A percentile compares a stretch with the other conserved stretches of the same genome.
Conservation (phyloP, 2,888 invertebrate genomes). For the Hybos culiciformis region DNA sequence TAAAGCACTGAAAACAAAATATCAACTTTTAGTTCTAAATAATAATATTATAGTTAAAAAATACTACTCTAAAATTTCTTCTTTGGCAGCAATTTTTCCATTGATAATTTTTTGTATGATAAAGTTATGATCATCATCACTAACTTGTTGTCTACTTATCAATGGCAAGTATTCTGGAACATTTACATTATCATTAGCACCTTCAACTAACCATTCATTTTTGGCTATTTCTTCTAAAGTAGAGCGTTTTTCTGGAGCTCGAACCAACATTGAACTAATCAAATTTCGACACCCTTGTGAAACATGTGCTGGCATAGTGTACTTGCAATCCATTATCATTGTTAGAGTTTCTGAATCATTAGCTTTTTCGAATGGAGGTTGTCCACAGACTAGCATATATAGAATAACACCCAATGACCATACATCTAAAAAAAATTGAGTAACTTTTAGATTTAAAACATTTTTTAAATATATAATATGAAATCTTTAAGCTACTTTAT, state of each 20-base stretch:
- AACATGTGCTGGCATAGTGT: conserved; percentile 78
- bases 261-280: conserved; percentile 83
- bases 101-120: conserved; percentile 94
- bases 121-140: conserved; percentile 79
- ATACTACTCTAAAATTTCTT: conserved; percentile 77
- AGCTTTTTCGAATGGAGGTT: conserved; percentile 96
- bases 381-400: conserved; percentile 96
- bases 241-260: conserved; percentile 85
- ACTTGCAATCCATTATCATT: conserved; percentile 99
- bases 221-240: conserved; percentile 74
- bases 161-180: conserved; percentile 61
- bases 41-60: background rate
- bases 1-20: conserved; percentile 50
- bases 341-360: conserved; percentile 99
- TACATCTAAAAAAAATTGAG: conserved; percentile 51
- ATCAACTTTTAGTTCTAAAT: too few species aligned
- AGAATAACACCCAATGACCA: conserved; percentile 98
- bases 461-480: background rate
- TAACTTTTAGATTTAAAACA: background rate
- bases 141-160: conserved; percentile 77
- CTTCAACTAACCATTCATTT: conserved; percentile 68
- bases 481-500: background rate
- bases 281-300: conserved; percentile 77
- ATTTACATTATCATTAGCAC: conserved; percentile 38
- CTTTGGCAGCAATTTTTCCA: conserved; percentile 86